Base-by-base conservation (phyloP, 2,888 invertebrate species). In the Resseliella maxima region DNA sequence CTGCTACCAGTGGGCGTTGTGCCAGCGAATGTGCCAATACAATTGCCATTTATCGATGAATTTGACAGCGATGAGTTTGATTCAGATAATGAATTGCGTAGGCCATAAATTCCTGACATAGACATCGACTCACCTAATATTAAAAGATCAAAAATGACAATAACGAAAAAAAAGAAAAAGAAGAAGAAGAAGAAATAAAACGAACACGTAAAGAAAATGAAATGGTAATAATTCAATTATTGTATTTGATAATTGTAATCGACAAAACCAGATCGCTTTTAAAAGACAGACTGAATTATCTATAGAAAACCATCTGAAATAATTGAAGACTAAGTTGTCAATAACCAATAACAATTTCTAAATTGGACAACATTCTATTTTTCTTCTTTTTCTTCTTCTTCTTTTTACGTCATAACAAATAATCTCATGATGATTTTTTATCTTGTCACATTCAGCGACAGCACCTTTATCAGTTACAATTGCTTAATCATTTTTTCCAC, bases 61-160 rank as follows among this genome's bases (percentile, higher is more conserved):
- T 41, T 45, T 12, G 45, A 45, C 41, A 45, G 18, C 12, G 85
- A 45, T 45, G 85, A 45, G 41, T 85, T 85, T 31, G 59, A n/a
- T 81, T 36, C 54, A 35, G 35, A 46, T 21, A 86, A 83, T 54
- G 46, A 41, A 72, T 64, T 85, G 50, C 83, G 87, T 18, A 87
- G 85, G 64, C 89, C 89, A 87, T 90, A 89, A 87, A 90, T 89
- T 88, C 90, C 90, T 87, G 89, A 89, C 88, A 90, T 88, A 87
- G 89, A 89, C 88, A 90, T 89, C 88, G 90, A 89, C 89, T 90
- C 90, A 89, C 88, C 86, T 88, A 85, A 45, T 45, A n/a, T 54
- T 18, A 10, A 35, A 18, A 3, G 54, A 54, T 10, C 54, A 54
- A 54, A n/a, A 18, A n/a, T 54, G 54, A 10, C 10, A n/a, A n/a